Conservation (phyloP, 92 coral and sea anemone genomes). For the Nematostella vectensis region DNA sequence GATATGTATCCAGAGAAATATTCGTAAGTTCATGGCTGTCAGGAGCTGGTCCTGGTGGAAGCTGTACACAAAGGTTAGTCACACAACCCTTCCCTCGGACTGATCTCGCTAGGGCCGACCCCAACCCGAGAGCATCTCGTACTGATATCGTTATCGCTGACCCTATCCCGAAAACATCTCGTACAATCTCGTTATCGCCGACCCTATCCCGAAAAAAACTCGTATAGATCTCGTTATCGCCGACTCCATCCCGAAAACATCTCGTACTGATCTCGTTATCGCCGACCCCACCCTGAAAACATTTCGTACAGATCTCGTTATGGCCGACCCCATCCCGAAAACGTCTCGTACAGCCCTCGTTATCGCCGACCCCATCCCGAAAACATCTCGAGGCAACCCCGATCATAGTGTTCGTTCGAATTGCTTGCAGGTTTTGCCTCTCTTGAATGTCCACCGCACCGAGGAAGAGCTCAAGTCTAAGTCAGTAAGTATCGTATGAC, state of each 20-base stretch:
- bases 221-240: too few species aligned
- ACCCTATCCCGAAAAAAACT: too few species aligned
- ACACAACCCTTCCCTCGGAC: too few species aligned
- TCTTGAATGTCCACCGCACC: slow-evolving; percentile 93
- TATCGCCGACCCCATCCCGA: not conserved
- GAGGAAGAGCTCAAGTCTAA: slow-evolving; percentile 89
- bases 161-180: too few species aligned
- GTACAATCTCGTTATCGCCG: too few species aligned
- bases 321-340: too few species aligned
- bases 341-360: too few species aligned
- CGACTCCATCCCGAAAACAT: not conserved
- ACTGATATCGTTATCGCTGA: not conserved
- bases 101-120: too few species aligned
- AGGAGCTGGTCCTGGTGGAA: slow-evolving; percentile 98
- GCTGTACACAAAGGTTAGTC: slow-evolving; percentile 80
- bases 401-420: too few species aligned
- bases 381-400: not conserved
- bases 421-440: slow-evolving; percentile 81
- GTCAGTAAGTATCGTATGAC: slow-evolving; percentile 33
- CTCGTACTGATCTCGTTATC: not conserved
- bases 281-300: too few species aligned
- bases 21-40: slow-evolving; percentile 76
- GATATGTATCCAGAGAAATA: slow-evolving; percentile 88
- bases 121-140: not conserved
- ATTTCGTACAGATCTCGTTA: too few species aligned